phyloP scores from a whole-genome alignment of 2,797 vertebrate genomes.

The Microctenopoma lineatum region DNA sequence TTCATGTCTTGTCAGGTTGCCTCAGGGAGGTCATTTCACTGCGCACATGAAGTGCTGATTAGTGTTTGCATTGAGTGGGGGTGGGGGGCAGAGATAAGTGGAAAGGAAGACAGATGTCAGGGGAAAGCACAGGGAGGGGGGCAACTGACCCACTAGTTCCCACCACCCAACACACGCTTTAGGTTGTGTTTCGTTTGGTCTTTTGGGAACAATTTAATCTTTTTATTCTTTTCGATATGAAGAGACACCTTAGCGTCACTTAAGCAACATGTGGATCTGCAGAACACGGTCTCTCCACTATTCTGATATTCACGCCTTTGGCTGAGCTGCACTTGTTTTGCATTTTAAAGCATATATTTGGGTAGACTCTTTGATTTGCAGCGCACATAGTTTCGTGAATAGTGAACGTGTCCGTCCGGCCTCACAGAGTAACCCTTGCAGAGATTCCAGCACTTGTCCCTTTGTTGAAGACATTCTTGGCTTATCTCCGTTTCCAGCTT shows the following conservation, averaged over 20 bases:
- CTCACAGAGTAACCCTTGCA: constrained; percentile 24
- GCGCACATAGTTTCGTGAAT: constrained; percentile 31
- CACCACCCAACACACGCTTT: constrained; percentile 48
- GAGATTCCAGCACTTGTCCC: constrained; percentile 31
- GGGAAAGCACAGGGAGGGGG: constrained; percentile 72
- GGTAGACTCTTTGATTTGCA: constrained; percentile 30
- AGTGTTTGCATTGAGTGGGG: constrained; percentile 72
- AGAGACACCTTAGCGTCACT: constrained; percentile 33
- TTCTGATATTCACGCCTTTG: constrained; percentile 17
- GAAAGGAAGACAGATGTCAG: constrained; percentile 79
- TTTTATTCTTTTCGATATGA: constrained; percentile 31
- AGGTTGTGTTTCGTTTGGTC: constrained; percentile 34
- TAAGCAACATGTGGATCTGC: constrained; percentile 22
- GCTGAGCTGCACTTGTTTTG: constrained; percentile 79
- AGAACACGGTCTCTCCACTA: constrained; percentile 18
- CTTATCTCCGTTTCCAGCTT: constrained; percentile 40
- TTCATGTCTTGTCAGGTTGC: constrained; percentile 76
- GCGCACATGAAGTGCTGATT: constrained; percentile 78
- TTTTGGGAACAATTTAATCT: constrained; percentile 36
- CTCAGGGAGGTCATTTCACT: constrained; percentile 68
- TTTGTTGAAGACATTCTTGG: constrained; percentile 26
- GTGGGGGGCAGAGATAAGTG: constrained; percentile 72
- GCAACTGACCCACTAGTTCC: constrained; percentile 66
- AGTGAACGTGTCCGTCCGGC: constrained; percentile 33
- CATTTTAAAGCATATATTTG: constrained; percentile 85